A percentile compares a stretch with the other conserved stretches of the same genome.
These are phyloP conservation scores for Rana temporaria DNA, from an alignment of 2,113 vertebrate species.

Conservation along the genomic window DNA sequence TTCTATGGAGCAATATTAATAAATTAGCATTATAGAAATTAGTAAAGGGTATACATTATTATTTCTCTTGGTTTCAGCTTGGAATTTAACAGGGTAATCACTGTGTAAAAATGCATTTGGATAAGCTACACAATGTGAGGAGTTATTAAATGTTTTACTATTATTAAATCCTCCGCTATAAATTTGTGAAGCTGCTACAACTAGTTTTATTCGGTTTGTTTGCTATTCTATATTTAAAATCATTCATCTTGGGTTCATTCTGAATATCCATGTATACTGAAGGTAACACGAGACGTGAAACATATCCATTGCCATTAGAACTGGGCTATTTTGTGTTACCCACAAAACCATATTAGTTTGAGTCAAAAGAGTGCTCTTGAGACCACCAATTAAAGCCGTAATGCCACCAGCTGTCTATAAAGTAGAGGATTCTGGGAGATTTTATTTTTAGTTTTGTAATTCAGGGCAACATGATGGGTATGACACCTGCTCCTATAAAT, in stretches of 20 bases:
- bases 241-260: not conserved
- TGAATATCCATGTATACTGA: not conserved
- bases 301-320: no score
- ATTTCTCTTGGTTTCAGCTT: no score
- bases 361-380: not conserved
- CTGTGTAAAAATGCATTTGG: no score
- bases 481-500: conserved; percentile 27
- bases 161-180: no score
- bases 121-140: no score
- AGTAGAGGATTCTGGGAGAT: conserved; percentile 12
- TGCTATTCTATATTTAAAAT: not conserved
- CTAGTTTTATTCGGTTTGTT: no score
- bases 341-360: not conserved
- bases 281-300: not conserved
- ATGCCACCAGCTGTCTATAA: conserved; percentile 22
- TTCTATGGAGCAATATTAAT: no score
- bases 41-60: no score
- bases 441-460: conserved; percentile 35
- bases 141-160: no score
- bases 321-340: not conserved
- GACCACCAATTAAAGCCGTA: conserved; percentile 14
- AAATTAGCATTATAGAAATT: no score
- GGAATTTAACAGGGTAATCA: no score
- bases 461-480: not conserved
- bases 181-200: no score